Evolutionary conservation across 2,888 invertebrate species (phyloP), one percentile per base, ranked within the genome.

Genomic region (Orthonevra nobilis): DNA sequence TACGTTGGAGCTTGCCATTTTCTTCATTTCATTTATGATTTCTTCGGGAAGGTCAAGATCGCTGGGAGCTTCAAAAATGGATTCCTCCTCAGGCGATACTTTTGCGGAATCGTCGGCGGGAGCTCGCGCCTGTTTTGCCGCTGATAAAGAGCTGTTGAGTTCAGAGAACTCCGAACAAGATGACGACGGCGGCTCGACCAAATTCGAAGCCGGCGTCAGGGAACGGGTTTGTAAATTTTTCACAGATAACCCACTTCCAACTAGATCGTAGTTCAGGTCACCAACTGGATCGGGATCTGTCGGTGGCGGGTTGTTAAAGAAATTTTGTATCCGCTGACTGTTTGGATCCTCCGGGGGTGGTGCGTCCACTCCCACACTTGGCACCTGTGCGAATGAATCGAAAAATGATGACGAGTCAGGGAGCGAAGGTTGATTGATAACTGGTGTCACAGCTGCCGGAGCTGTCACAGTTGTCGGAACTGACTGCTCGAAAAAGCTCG

Each of bases 281-380:
- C 86, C 87, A 0, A 84, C 85, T 1, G 84, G 84, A 20, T 84
- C 84, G 1, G 84, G 84, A 60, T 86, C 86, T 64, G 87, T 87
- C 15, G 86, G 84, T 44, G 88, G 88, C 12, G 89, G 88, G 85
- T 89, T 88, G 61, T 88, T 89, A 73, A 89, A 89, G 74, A 89
- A 89, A 82, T 87, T 87, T 64, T 88, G 88, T 46, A 89, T 87
- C 14, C 85, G 85, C 40, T 87, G 87, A 81, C 87, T 83, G 34
- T 81, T 81, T 0, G 75, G 69, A 7, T 82, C 82, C 58, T 83
- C 83, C 7, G 75, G 23, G 20, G 60, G 68, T 23, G 63, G 34
- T 3, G 44, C 34, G 46, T 61, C 50, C 14, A 70, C 54, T 69
- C 69, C 74, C 7, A 64, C 56, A 1, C 58, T 60, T 5, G 69